Evolutionary conservation across 2,888 invertebrate genomes (phyloP), one percentile per base, ranked within the genome.

Genomic region (Clitarchus hookeri): DNA sequence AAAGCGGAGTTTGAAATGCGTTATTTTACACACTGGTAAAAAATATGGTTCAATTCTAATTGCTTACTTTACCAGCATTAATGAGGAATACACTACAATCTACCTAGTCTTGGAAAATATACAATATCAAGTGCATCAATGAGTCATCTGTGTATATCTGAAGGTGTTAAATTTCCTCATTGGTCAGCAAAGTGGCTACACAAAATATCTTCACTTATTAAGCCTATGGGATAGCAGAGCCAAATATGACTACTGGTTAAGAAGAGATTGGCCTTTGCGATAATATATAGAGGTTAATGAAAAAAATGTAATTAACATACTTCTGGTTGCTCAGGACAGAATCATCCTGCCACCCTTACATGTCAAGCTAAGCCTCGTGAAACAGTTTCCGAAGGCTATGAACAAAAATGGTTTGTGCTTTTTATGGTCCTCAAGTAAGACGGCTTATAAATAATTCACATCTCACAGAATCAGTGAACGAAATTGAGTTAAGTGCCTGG

Each of bases 1-100:
- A 54, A 87, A 86, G 82, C n/a, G 27, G 25, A 86, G 86, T 83
- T 85, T 86, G 54, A 86, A 86, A n/a, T n/a, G n/a, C n/a, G n/a
- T n/a, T n/a, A 27, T 83, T 44, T 36, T 87, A 19, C 85, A 84
- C 85, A 87, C 85, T 54, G 87, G 86, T n/a, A 87, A 85, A 54
- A 65, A 82, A 86, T 84, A 84, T 82, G 87, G 85, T 36, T 36
- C 1, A 36, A 36, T 36, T 36, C 1, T 4, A 36, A 36, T 36
- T 36, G 4, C 36, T 36, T 4, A 36, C 48, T 85, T 82, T 11
- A 82, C 82, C 82, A 44, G 23, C 44, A 44, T 80, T 44, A 82
- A 85, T 27, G 78, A 84, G 4, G 36, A 36, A 36, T 36, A 36
- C 36, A 1, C 36, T 3, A 1, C 6, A 84, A 6, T 16, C 13